Conservation (phyloP, 2,888 invertebrate genomes). For the Aleiodes leptofemur region DNA sequence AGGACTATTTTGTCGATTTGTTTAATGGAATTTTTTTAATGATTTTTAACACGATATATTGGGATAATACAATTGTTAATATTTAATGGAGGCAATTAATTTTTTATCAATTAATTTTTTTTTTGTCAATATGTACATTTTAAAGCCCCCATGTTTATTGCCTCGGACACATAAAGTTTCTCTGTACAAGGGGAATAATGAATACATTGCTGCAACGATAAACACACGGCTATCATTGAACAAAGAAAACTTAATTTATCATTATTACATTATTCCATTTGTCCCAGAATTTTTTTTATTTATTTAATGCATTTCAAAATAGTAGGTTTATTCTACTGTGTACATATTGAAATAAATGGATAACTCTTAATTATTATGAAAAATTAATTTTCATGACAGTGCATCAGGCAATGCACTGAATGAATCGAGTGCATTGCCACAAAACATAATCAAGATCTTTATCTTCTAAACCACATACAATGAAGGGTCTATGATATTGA, state of each 20-base stretch:
- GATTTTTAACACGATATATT: background rate
- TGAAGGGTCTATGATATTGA: too few relatives aligned
- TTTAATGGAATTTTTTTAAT: slow-evolving; percentile 4
- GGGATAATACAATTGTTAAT: background rate
- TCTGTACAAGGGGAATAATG: background rate
- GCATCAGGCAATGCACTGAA: too few relatives aligned
- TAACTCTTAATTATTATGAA: too few relatives aligned
- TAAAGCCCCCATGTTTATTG: slow-evolving; percentile 2
- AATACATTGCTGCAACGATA: slow-evolving; percentile 2
- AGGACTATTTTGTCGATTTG: background rate
- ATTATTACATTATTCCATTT: slow-evolving; percentile 3
- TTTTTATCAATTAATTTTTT: too few relatives aligned
- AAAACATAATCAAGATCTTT: too few relatives aligned
- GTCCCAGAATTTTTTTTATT: background rate
- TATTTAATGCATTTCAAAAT: too few relatives aligned
- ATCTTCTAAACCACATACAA: too few relatives aligned
- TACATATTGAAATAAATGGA: too few relatives aligned
- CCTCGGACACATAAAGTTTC: background rate
- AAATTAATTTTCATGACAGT: too few relatives aligned
- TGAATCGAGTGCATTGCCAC: too few relatives aligned
- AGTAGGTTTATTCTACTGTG: too few relatives aligned
- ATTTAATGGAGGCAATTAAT: background rate
- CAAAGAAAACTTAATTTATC: background rate
- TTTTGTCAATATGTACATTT: background rate
- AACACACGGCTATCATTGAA: background rate